Conservation (phyloP, 2,888 invertebrate genomes). For the Perizoma affinitatum region DNA sequence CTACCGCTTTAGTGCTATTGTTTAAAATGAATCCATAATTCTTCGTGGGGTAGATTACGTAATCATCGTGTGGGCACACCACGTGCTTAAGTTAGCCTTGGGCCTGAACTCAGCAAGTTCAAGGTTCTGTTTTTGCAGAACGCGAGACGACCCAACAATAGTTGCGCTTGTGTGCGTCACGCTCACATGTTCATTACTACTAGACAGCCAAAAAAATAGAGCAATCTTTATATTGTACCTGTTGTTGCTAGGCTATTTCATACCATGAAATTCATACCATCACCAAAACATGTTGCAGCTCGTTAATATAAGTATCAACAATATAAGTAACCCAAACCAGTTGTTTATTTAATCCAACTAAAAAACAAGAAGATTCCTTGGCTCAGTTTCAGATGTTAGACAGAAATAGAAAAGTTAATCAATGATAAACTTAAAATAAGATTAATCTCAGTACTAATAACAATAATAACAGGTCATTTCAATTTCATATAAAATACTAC, state of each 20-base stretch:
- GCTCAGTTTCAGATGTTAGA: too few relatives aligned
- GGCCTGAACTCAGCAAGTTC: conserved; percentile 77
- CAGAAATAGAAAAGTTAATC: too few relatives aligned
- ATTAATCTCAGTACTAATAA: too few relatives aligned
- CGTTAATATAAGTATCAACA: not conserved
- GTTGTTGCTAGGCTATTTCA: conserved; percentile 15
- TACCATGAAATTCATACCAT: not conserved
- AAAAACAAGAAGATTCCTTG: too few relatives aligned
- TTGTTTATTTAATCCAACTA: too few relatives aligned
- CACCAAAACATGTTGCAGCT: not conserved
- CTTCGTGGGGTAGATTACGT: conserved; percentile 61
- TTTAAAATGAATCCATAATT: conserved; percentile 29
- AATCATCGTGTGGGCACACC: conserved; percentile 63
- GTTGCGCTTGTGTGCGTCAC: conserved; percentile 52
- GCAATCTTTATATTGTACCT: conserved; percentile 23
- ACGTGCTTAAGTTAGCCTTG: conserved; percentile 74
- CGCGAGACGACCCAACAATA: conserved; percentile 60
- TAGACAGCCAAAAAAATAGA: conserved; percentile 41
- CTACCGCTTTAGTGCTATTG: conserved; percentile 10
- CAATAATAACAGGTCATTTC: too few relatives aligned
- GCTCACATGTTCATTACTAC: conserved; percentile 48
- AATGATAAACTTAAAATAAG: too few relatives aligned
- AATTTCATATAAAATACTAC: too few relatives aligned
- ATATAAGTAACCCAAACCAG: too few relatives aligned
- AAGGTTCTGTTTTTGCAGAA: conserved; percentile 79